Evolutionary conservation across 1,140 invertebrate species (phyloP).

Genomic region (Drosophila ananassae): DNA sequence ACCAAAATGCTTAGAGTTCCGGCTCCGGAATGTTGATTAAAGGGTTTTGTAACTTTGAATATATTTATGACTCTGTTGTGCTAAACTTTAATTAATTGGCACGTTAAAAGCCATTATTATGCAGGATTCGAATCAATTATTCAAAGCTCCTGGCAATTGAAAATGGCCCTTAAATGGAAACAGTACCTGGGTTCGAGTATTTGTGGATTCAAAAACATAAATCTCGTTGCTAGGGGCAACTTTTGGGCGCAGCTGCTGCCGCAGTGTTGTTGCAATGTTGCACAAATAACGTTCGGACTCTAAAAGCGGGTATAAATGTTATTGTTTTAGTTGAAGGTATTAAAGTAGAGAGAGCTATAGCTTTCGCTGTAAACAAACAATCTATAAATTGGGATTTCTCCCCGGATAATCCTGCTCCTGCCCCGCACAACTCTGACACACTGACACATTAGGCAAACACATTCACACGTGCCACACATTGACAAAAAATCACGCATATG

Average conservation of each 20-base stretch:
- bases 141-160: conserved; percentile 5
- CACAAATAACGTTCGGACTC: conserved; percentile 37
- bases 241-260: conserved; percentile 25
- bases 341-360: neutral
- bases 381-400: neutral
- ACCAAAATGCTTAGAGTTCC: conserved; percentile 22
- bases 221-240: conserved; percentile 2
- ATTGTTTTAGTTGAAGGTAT: neutral
- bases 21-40: conserved; percentile 11
- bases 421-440: neutral
- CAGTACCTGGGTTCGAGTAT: neutral
- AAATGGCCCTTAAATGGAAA: conserved; percentile 3
- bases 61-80: conserved; percentile 24
- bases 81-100: conserved; percentile 28
- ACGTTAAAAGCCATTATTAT: neutral
- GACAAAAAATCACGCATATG: conserved; percentile 69
- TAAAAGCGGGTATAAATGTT: neutral
- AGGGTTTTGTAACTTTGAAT: conserved; percentile 13
- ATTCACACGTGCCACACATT: conserved; percentile 61
- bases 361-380: too few relatives aligned
- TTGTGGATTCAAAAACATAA: conserved; percentile 14
- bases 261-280: conserved; percentile 8
- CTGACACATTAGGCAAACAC: conserved; percentile 4
- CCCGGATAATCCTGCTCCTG: too few relatives aligned
- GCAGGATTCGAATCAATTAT: conserved; percentile 19